These are phyloP conservation scores for Carcharodon carcharias DNA, from an alignment of 2,797 vertebrate species.

Conservation along the genomic window DNA sequence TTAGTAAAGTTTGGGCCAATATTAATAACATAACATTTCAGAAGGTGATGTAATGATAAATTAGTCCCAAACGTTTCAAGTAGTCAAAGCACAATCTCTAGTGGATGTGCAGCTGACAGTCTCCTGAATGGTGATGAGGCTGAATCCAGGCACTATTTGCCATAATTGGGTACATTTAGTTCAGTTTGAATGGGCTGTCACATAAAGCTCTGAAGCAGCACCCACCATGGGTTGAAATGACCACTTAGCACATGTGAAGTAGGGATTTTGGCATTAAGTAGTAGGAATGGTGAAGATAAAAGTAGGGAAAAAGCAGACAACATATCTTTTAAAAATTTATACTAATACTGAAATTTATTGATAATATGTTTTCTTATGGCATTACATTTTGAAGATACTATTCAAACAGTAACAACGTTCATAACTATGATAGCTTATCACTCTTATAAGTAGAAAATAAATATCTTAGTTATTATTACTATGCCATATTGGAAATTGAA, in stretches of 20 bases:
- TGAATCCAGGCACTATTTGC: background rate
- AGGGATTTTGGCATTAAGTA: background rate
- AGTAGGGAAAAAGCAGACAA: background rate
- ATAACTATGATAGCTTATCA: background rate
- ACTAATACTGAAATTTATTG: background rate
- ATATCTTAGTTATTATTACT: too few relatives aligned
- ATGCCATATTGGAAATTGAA: background rate
- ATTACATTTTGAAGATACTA: background rate
- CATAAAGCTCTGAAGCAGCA: background rate
- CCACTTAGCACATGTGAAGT: background rate
- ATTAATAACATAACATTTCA: background rate
- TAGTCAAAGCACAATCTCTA: background rate
- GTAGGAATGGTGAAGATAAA: background rate
- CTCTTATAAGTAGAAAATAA: background rate
- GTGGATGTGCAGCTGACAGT: background rate
- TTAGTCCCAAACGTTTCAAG: too few relatives aligned
- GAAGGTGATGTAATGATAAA: background rate
- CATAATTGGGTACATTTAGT: background rate
- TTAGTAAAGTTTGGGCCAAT: too few relatives aligned
- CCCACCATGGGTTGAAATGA: background rate
- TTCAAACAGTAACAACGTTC: background rate
- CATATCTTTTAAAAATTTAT: background rate
- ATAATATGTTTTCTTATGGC: background rate
- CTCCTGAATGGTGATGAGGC: background rate
- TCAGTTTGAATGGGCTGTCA: background rate